These are phyloP conservation scores for Caenorhabditis doughertyi DNA, from an alignment of 2,888 invertebrate genomes.

Conservation along the genomic window DNA sequence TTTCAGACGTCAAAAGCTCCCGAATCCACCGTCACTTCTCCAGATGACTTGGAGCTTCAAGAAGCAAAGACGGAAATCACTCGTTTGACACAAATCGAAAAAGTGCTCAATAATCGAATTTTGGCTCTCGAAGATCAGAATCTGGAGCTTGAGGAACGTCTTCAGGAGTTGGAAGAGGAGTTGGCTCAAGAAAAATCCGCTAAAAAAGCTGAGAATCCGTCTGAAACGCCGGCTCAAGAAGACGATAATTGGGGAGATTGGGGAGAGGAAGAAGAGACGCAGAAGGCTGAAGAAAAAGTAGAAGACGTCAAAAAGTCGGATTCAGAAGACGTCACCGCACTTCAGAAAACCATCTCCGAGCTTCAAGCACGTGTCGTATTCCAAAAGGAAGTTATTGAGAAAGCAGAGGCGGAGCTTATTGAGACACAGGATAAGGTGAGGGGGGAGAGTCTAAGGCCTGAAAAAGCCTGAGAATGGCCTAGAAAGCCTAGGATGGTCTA, in stretches of 20 bases:
- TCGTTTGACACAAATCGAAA: constrained; percentile 56
- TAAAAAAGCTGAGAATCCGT: neutral
- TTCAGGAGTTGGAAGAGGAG: constrained; percentile 59
- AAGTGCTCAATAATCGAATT: constrained; percentile 65
- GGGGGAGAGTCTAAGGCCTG: neutral
- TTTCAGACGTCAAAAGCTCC: neutral
- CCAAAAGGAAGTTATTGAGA: constrained; percentile 48
- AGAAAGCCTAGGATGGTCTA: no score
- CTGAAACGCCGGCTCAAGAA: constrained; percentile 3
- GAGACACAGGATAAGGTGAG: constrained; percentile 51
- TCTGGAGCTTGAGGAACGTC: constrained; percentile 61
- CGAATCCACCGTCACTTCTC: neutral
- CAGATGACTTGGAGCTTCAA: neutral
- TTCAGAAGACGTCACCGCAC: neutral
- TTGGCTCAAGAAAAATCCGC: constrained; percentile 35
- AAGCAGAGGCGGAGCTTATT: constrained; percentile 43
- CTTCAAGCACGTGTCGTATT: constrained; percentile 13
- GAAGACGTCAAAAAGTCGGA: no score
- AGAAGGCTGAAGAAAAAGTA: neutral
- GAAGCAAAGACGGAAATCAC: constrained; percentile 43
- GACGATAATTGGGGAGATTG: constrained; percentile 31
- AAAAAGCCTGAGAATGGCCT: neutral
- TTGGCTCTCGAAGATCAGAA: constrained; percentile 64
- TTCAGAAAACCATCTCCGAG: constrained; percentile 30
- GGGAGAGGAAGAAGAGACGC: constrained; percentile 12